These are phyloP conservation scores for Phyllopteryx taeniolatus DNA, from an alignment of 2,113 vertebrate species.

Conservation along the genomic window DNA sequence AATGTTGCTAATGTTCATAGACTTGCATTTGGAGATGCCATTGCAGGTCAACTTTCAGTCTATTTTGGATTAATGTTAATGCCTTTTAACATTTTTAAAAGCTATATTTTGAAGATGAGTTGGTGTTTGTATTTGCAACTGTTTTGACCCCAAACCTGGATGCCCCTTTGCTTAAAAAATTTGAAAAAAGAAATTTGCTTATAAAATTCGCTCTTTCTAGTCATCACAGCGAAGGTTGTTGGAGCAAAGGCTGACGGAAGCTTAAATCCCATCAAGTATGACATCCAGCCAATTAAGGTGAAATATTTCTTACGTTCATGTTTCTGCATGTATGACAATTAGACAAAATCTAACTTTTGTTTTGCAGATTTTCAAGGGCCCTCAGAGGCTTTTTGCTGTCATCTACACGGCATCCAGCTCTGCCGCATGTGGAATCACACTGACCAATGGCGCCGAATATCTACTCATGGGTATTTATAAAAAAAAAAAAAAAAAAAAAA, in stretches of 20 bases:
- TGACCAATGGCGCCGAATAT: conserved; percentile 85
- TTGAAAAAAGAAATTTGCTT: no score
- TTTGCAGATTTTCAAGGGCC: conserved; percentile 87
- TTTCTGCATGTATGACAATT: not conserved
- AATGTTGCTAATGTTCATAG: no score
- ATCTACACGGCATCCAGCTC: conserved; percentile 87
- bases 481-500: not conserved
- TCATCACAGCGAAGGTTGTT: not conserved
- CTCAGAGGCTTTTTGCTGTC: conserved; percentile 70
- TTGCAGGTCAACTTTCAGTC: no score
- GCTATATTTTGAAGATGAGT: no score
- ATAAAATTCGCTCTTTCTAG: not conserved
- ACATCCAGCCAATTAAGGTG: not conserved
- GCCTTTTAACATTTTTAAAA: no score
- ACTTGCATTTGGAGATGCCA: no score
- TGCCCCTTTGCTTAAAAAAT: no score
- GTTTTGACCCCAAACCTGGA: no score
- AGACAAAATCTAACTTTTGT: not conserved
- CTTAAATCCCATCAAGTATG: not conserved
- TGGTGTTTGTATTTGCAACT: no score
- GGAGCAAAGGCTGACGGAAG: not conserved
- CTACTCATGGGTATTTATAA: conserved; percentile 83
- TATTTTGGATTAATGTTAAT: no score
- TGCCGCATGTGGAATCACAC: conserved; percentile 83
- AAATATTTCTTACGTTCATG: no score